phyloP scores from a whole-genome alignment of 2,888 invertebrate genomes.

The Horisme vitalbata region DNA sequence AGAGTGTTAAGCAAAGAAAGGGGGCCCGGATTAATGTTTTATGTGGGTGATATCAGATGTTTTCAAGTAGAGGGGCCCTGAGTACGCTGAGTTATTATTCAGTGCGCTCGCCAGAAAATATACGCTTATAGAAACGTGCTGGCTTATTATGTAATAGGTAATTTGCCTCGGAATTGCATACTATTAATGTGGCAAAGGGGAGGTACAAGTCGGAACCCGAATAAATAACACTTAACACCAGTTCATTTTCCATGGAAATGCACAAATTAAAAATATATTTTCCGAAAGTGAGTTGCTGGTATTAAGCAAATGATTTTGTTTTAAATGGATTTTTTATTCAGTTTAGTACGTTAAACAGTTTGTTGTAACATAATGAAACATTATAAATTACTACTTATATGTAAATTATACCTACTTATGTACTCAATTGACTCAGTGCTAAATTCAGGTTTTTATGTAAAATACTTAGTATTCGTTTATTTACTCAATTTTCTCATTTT shows the following conservation, averaged over 20 bases:
- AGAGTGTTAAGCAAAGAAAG: conserved; percentile 81
- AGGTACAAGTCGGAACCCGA: conserved; percentile 3
- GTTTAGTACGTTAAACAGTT: too few relatives aligned
- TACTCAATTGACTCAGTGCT: too few relatives aligned
- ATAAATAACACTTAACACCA: conserved; percentile 12
- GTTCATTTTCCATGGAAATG: conserved; percentile 4
- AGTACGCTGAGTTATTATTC: conserved; percentile 38
- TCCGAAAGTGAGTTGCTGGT: not conserved
- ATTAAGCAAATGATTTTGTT: too few relatives aligned
- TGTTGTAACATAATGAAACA: too few relatives aligned
- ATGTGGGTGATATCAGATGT: conserved; percentile 65
- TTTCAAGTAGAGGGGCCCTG: conserved; percentile 49
- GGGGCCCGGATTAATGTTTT: conserved; percentile 67
- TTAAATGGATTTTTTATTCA: too few relatives aligned
- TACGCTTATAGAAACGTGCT: conserved; percentile 10
- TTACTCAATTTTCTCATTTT: too few relatives aligned
- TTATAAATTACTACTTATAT: too few relatives aligned
- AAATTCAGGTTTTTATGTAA: too few relatives aligned
- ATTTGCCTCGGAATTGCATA: conserved; percentile 21
- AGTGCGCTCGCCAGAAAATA: conserved; percentile 19
- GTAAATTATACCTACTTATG: too few relatives aligned
- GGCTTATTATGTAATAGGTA: conserved; percentile 18
- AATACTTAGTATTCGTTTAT: too few relatives aligned
- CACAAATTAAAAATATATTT: not conserved
- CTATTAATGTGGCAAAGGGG: conserved; percentile 8